Conservation (phyloP, 2,797 vertebrate genomes). For the Tolypeutes matacus region DNA sequence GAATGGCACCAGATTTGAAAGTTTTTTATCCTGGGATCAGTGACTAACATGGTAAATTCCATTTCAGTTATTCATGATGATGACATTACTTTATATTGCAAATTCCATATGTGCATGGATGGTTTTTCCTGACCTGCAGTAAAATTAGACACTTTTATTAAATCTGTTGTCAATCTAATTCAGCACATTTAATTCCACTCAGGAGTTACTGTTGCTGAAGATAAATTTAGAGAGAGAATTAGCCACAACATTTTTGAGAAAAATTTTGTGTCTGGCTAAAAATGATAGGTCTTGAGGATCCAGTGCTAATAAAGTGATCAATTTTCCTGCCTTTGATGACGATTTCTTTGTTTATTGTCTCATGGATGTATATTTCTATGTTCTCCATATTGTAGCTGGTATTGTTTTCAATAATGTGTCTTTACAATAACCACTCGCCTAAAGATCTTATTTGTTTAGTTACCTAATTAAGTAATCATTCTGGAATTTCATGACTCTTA, state of each 20-base stretch:
- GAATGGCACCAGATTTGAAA: background rate
- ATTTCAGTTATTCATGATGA: slow-evolving; percentile 52
- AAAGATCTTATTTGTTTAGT: slow-evolving; percentile 23
- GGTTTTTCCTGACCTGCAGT: background rate
- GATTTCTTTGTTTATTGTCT: slow-evolving; percentile 15
- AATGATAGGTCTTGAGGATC: background rate
- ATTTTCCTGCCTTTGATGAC: slow-evolving; percentile 32
- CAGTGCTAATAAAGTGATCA: background rate
- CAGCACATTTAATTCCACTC: background rate
- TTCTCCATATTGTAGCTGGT: background rate
- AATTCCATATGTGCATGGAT: background rate
- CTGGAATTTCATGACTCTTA: slow-evolving; percentile 24
- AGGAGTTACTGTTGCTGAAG: background rate
- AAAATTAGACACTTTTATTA: slow-evolving; percentile 30
- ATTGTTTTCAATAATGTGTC: background rate
- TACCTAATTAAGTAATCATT: slow-evolving; percentile 11
- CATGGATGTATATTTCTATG: background rate
- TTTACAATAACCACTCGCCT: background rate
- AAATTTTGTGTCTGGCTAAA: slow-evolving; percentile 13
- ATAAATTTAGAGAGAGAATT: slow-evolving; percentile 36
- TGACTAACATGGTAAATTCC: slow-evolving; percentile 45
- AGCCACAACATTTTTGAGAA: background rate
- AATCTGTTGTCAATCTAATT: slow-evolving; percentile 15
- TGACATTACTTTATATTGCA: slow-evolving; percentile 52
- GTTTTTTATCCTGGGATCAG: slow-evolving; percentile 19